Evolutionary conservation across 2,888 invertebrate species (phyloP).

Genomic region (Sthenelais limicola): DNA sequence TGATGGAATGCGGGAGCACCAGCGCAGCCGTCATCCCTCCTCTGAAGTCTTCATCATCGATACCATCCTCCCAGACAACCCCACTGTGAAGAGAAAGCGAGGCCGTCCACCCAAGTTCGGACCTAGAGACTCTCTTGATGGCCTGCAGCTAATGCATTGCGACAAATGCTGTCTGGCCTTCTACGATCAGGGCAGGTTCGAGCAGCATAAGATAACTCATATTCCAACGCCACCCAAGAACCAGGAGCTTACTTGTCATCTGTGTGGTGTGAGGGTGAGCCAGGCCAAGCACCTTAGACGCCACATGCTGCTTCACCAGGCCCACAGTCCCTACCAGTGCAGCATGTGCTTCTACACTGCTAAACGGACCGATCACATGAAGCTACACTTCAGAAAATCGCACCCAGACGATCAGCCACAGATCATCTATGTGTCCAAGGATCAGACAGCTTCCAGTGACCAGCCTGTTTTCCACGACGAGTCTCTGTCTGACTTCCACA

Average conservation of each 20-base stretch:
- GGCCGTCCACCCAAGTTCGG: conserved; percentile 26
- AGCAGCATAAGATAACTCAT: conserved; percentile 21
- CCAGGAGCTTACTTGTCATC: conserved; percentile 4
- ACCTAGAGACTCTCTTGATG: conserved; percentile 7
- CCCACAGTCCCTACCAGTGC: conserved; percentile 26
- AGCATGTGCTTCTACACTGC: conserved; percentile 20
- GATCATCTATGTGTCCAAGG: conserved; percentile 9
- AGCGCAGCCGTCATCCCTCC: conserved; percentile 14
- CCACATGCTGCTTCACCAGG: conserved; percentile 27
- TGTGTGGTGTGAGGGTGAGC: conserved; percentile 6
- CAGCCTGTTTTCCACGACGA: no score
- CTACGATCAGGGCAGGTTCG: conserved; percentile 27
- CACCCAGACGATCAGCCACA: conserved; percentile 4
- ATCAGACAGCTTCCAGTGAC: not conserved
- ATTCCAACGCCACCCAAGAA: conserved; percentile 13
- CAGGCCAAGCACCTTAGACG: conserved; percentile 8
- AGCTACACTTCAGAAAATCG: conserved; percentile 27
- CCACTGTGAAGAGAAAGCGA: conserved; percentile 9
- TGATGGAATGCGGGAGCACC: conserved; percentile 31
- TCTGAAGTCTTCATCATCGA: conserved; percentile 24
- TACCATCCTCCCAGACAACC: conserved; percentile 19
- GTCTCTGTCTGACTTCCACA: no score
- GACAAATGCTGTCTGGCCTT: conserved; percentile 27
- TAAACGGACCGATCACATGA: conserved; percentile 26
- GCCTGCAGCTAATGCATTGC: conserved; percentile 19